These are phyloP conservation scores for Tetramorium simillimum DNA, from an alignment of 1,140 invertebrate genomes.

Conservation along the genomic window DNA sequence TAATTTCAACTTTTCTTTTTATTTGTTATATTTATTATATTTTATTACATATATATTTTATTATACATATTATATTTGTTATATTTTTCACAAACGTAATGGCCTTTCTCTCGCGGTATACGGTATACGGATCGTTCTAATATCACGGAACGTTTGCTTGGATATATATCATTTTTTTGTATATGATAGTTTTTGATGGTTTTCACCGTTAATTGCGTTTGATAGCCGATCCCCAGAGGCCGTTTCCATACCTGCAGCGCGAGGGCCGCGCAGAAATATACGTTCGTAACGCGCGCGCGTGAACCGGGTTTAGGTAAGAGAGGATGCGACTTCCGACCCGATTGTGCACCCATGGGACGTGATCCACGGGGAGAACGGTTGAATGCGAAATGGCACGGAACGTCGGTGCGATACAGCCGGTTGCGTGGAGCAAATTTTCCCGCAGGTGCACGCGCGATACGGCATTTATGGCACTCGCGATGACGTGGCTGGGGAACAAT, in stretches of 20 bases:
- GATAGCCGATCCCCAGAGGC: slow-evolving; percentile 18
- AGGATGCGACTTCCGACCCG: slow-evolving; percentile 14
- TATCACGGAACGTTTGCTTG: background rate
- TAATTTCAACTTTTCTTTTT: background rate
- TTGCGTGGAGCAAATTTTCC: slow-evolving; percentile 64
- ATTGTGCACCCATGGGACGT: background rate
- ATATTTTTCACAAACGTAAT: background rate
- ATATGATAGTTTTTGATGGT: background rate
- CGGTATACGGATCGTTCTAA: background rate
- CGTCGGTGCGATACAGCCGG: slow-evolving; percentile 42
- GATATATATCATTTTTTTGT: background rate
- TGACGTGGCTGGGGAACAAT: slow-evolving; percentile 54
- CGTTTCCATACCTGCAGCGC: background rate
- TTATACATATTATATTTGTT: no score
- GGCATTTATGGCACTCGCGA: slow-evolving; percentile 49
- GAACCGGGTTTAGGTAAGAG: background rate
- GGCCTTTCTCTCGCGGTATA: background rate
- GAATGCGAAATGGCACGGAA: slow-evolving; percentile 58
- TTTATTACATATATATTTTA: no score
- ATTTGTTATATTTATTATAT: background rate
- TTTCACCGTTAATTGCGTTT: slow-evolving; percentile 16
- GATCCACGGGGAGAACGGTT: slow-evolving; percentile 58
- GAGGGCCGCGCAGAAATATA: background rate
- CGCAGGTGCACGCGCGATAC: slow-evolving; percentile 33
- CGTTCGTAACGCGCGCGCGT: slow-evolving; percentile 12